Conservation (phyloP, 1,140 invertebrate genomes). For the Drosophila pseudoananassae region DNA sequence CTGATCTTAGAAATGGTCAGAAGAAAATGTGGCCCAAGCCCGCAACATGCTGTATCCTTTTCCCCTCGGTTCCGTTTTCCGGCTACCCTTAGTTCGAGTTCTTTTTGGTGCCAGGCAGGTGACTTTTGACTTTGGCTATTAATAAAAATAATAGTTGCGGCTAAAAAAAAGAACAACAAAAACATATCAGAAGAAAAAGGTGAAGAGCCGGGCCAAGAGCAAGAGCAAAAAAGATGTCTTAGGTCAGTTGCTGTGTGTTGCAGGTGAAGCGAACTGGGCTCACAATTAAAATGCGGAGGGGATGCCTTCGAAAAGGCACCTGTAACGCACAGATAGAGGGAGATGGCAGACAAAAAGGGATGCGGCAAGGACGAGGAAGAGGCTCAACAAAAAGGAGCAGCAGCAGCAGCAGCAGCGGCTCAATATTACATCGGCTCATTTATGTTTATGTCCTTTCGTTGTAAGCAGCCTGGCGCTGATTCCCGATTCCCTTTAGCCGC, state of each 20-base stretch:
- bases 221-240: conserved; percentile 79
- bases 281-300: conserved; percentile 73
- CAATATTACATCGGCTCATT: conserved; percentile 79
- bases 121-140: conserved; percentile 81
- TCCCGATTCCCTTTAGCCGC: conserved; percentile 59
- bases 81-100: conserved; percentile 65
- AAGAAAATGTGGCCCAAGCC: conserved; percentile 28
- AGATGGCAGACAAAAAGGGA: conserved; percentile 28
- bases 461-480: conserved; percentile 74
- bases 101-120: conserved; percentile 63
- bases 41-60: conserved; percentile 45
- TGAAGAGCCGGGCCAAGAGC: conserved; percentile 63
- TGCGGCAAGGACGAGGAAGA: conserved; percentile 9
- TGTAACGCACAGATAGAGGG: conserved; percentile 58
- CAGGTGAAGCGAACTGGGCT: conserved; percentile 67
- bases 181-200: conserved; percentile 43
- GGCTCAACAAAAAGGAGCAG: conserved; percentile 22
- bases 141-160: conserved; percentile 82
- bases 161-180: conserved; percentile 45
- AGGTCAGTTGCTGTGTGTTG: conserved; percentile 69
- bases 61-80: conserved; percentile 65
- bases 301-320: conserved; percentile 54
- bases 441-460: conserved; percentile 83
- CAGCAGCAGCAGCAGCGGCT: conserved; percentile 23
- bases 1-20: conserved; percentile 60